Conservation (phyloP, 2,888 invertebrate genomes). For the Ischnus inquisitorius region DNA sequence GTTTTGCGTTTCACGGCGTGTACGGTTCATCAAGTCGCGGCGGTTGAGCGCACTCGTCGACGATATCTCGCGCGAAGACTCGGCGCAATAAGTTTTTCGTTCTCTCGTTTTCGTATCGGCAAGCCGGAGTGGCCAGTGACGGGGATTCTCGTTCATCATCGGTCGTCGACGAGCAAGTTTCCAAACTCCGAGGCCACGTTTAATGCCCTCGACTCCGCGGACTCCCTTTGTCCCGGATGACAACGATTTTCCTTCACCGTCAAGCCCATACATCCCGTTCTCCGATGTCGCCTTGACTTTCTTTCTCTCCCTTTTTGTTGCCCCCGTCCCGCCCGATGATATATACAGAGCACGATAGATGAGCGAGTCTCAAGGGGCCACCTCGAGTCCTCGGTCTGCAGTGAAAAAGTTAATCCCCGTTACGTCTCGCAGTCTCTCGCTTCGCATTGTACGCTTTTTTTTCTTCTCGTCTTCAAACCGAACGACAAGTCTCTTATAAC, state of each 20-base stretch:
- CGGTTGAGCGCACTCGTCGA: conserved; percentile 15
- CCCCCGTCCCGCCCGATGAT: conserved; percentile 21
- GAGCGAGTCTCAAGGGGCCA: conserved; percentile 40
- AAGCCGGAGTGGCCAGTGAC: conserved; percentile 43
- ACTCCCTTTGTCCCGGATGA: conserved; percentile 56
- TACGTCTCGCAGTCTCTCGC: not conserved
- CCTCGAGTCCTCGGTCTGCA: conserved; percentile 10
- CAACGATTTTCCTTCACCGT: conserved; percentile 60
- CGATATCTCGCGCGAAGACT: no score
- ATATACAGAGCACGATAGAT: conserved; percentile 44
- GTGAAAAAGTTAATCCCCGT: conserved; percentile 33
- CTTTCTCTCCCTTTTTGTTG: conserved; percentile 20
- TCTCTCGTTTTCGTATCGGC: conserved; percentile 48
- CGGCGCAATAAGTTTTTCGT: conserved; percentile 23
- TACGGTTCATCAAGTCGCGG: conserved; percentile 3
- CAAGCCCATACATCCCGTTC: conserved; percentile 32
- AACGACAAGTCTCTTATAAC: conserved; percentile 12
- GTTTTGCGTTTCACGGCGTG: not conserved
- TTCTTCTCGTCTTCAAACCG: conserved; percentile 9
- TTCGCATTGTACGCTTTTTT: not conserved
- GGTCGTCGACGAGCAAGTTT: conserved; percentile 52
- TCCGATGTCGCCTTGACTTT: conserved; percentile 38
- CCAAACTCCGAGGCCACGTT: conserved; percentile 39
- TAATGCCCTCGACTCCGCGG: conserved; percentile 50
- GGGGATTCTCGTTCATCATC: conserved; percentile 63